Base-by-base conservation (phyloP, 2,888 invertebrate species). In the Mystacides longicornis region DNA sequence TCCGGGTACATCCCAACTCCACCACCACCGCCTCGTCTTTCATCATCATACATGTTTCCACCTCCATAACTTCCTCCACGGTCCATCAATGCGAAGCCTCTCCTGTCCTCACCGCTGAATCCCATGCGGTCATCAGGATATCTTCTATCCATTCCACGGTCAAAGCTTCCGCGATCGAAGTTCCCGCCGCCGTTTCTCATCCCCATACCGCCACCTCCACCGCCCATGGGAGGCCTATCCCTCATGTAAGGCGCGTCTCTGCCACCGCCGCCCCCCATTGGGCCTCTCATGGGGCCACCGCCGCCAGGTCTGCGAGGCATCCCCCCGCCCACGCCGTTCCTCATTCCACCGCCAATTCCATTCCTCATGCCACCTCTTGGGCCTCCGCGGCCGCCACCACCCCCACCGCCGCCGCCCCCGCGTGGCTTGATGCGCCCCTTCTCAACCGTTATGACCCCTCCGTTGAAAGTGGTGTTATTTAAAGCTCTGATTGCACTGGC, bases 371-470 rank as follows among this genome's bases (percentile, higher is more conserved):
- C 65, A 43, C 53, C 52, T 42, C 49, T 45, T 48, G 50, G 54
- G 42, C 51, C 49, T n/a, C 52, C 54, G 65, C 70, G 69, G 48
- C 71, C 71, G 1, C 69, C 68, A n/a, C 71, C 66, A 54, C 56
- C 60, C 14, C 53, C 55, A 45, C 57, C 64, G 64, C 56, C 75
- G 48, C 81, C 77, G 56, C 76, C 73, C 1, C 81, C 79, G 47
- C 83, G 80, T 58, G 87, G 85, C 69, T 89, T 89, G 51, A 87
- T 85, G 43, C 89, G 80, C 1, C 89, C 89, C 62, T 85, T 83
- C 69, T 93, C 93, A 2, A 93, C 93, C 57, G 88, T 86, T 64
- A 93, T 89, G 58, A 83, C 81, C 51, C 85, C 85, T 21, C 93
- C 93, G 72, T 90, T 90, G 69, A 93, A 91, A 49, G 84, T 83